Conservation (phyloP, 1,140 invertebrate genomes). For the Drosophila oshimai region DNA sequence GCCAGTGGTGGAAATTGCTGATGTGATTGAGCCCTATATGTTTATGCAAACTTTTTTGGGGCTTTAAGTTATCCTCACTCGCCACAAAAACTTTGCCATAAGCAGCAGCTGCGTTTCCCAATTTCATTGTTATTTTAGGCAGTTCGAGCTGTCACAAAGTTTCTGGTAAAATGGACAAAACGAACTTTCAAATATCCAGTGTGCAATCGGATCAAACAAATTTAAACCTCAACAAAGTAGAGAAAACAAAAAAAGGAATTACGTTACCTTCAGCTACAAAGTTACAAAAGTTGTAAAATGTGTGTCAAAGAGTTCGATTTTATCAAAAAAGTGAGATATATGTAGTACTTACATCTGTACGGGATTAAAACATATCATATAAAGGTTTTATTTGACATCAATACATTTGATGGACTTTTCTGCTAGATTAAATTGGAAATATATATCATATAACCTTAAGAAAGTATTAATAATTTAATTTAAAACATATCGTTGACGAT, state of each 20-base stretch:
- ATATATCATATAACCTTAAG: too few relatives aligned
- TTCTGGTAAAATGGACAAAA: constrained; percentile 15
- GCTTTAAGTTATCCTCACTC: constrained; percentile 71
- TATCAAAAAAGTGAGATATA: neutral
- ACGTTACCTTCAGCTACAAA: neutral
- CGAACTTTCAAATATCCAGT: neutral
- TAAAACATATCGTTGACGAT: too few relatives aligned
- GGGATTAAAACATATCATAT: too few relatives aligned
- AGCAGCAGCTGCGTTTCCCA: constrained; percentile 56
- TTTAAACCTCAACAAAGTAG: neutral
- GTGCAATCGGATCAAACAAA: constrained; percentile 24
- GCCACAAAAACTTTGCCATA: constrained; percentile 54
- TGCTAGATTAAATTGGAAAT: too few relatives aligned
- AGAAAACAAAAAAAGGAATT: neutral
- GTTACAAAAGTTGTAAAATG: neutral
- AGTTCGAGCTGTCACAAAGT: constrained; percentile 61
- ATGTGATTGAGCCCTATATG: constrained; percentile 66
- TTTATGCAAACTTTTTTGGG: constrained; percentile 53
- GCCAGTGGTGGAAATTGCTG: constrained; percentile 15
- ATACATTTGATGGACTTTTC: too few relatives aligned
- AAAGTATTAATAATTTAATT: too few relatives aligned
- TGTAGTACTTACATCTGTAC: neutral
- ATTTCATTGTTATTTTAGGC: constrained; percentile 51
- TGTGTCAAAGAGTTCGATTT: constrained; percentile 7
- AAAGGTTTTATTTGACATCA: too few relatives aligned